phyloP scores from a whole-genome alignment of 2,888 invertebrate genomes.

The Megamerina dolium region DNA sequence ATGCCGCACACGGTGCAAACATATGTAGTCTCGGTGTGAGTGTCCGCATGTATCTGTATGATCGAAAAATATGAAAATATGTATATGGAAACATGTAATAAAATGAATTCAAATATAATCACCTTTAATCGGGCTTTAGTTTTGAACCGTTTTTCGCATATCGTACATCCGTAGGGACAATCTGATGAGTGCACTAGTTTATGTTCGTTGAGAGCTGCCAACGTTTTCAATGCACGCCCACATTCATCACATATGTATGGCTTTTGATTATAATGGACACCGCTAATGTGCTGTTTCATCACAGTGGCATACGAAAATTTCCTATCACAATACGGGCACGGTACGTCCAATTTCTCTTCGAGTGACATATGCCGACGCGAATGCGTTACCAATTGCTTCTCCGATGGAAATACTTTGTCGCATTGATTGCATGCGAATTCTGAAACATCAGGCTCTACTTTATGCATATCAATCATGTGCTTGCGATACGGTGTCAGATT shows the following conservation, averaged over 20 bases:
- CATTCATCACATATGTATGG: constrained; percentile 52
- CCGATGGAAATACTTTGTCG: constrained; percentile 20
- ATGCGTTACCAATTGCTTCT: constrained; percentile 25
- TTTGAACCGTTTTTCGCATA: constrained; percentile 44
- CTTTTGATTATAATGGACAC: constrained; percentile 41
- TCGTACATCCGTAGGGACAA: constrained; percentile 48
- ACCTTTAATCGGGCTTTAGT: constrained; percentile 39
- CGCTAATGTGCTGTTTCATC: constrained; percentile 33
- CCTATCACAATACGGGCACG: constrained; percentile 29
- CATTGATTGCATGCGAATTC: constrained; percentile 24
- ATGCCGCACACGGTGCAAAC: constrained; percentile 48
- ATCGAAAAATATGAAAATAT: no score
- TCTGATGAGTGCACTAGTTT: constrained; percentile 51
- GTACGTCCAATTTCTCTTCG: constrained; percentile 27
- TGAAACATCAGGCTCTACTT: constrained; percentile 17
- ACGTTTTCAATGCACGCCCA: constrained; percentile 50
- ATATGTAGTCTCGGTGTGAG: constrained; percentile 47
- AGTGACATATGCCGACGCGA: constrained; percentile 26
- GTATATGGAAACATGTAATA: neutral
- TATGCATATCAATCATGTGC: constrained; percentile 25
- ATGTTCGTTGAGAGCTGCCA: constrained; percentile 51
- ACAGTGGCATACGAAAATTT: constrained; percentile 31
- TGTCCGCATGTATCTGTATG: constrained; percentile 47
- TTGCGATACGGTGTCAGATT: constrained; percentile 23
- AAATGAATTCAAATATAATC: constrained; percentile 1